These are phyloP conservation scores for Eutrigla gurnardus DNA, from an alignment of 2,797 vertebrate genomes.

Conservation along the genomic window DNA sequence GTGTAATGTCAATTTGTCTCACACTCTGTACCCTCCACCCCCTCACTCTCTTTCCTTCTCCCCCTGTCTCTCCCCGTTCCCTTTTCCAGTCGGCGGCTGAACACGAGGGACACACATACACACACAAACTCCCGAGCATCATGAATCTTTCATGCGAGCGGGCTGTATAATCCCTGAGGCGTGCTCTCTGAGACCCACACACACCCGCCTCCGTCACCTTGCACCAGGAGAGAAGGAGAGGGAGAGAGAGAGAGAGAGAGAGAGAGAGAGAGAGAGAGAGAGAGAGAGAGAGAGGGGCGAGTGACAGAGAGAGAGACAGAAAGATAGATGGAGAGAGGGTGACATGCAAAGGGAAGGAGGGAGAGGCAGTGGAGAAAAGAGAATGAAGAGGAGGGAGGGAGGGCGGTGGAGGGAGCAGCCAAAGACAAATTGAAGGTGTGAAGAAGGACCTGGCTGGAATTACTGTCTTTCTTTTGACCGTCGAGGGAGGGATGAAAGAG, in stretches of 20 bases:
- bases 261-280: slow-evolving; percentile 23
- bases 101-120: slow-evolving; percentile 17
- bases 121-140: slow-evolving; percentile 63
- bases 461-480: slow-evolving; percentile 64
- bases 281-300: slow-evolving; percentile 26
- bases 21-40: slow-evolving; percentile 68
- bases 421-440: slow-evolving; percentile 78
- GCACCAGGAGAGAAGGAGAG: slow-evolving; percentile 60
- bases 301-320: slow-evolving; percentile 50
- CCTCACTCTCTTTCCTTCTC: slow-evolving; percentile 44
- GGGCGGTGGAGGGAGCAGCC: slow-evolving; percentile 41
- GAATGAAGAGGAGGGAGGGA: slow-evolving; percentile 22
- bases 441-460: slow-evolving; percentile 69
- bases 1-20: slow-evolving; percentile 79
- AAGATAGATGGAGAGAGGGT: slow-evolving; percentile 44
- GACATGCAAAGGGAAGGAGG: slow-evolving; percentile 41
- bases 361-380: slow-evolving; percentile 23
- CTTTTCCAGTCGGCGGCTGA: slow-evolving; percentile 75
- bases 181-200: slow-evolving; percentile 81
- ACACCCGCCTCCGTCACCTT: slow-evolving; percentile 82
- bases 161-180: slow-evolving; percentile 88
- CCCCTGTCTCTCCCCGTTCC: slow-evolving; percentile 69
- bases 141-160: slow-evolving; percentile 88
- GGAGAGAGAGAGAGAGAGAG: slow-evolving; percentile 40
- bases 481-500: slow-evolving; percentile 57